Percentiles rank a stretch among this genome's conserved stretches.
Evolutionary conservation across 2,113 vertebrate species (phyloP).

Genomic region (Ondatra zibethicus): DNA sequence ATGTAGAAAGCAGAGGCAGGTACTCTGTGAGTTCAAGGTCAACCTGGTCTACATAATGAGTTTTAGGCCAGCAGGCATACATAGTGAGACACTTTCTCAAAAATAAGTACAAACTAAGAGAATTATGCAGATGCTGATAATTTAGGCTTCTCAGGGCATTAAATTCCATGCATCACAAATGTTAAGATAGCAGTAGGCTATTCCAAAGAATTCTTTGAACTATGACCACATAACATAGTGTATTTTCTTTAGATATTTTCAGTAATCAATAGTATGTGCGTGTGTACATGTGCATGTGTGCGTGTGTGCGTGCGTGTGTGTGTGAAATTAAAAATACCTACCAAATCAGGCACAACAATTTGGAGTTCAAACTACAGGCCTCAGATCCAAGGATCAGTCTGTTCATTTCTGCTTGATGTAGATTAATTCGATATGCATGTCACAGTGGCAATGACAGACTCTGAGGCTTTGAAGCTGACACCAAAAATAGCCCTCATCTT

Average conservation of each 20-base stretch:
- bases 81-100: neutral
- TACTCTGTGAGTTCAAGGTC: neutral
- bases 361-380: neutral
- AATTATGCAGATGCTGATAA: neutral
- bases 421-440: neutral
- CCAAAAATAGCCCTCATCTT: slow-evolving; percentile 52
- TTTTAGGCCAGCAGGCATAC: neutral
- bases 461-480: neutral
- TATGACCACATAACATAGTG: neutral
- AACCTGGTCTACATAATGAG: neutral
- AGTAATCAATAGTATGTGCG: neutral
- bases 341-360: neutral
- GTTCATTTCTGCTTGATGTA: neutral
- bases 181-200: neutral
- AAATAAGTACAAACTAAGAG: neutral
- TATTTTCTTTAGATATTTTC: neutral
- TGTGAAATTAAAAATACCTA: neutral
- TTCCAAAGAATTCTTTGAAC: neutral
- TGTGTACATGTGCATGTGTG: neutral
- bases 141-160: neutral
- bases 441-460: slow-evolving; percentile 6
- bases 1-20: neutral
- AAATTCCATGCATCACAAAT: neutral
- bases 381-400: neutral
- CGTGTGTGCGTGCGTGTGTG: neutral